Base-by-base conservation (phyloP, 2,888 invertebrate genomes). In the Nowickia ferox region DNA sequence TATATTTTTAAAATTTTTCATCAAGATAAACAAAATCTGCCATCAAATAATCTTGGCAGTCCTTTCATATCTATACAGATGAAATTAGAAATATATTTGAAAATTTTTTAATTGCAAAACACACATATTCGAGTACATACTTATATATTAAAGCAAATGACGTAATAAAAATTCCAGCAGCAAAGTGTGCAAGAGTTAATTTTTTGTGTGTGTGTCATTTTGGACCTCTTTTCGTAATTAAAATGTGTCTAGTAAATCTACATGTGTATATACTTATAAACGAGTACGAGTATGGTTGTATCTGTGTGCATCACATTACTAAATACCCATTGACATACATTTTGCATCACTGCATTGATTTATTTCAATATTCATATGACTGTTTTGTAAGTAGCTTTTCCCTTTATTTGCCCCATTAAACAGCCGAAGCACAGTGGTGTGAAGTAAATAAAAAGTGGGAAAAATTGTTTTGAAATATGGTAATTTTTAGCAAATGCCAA, bases 311-410 rank as follows among this genome's bases (percentile, higher is more conserved):
- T 57, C 68, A 4, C 5, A 40, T 61, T 63, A 42, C 22, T 63
- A 63, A 75, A 61, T 51, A 69, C 11, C 19, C 69, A 69, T 59
- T 59, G 74, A 75, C 74, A 63, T 6, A 75, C 51, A 51, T 75
- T 74, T 51, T 63, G 63, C 61, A 42, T 63, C 63, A 53, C 63
- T 42, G 51, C 63, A 75, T 22, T 44, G n/a, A 74, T 63, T 63
- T 11, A 74, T 51, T 75, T 53, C 19, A 40, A 63, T 75, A 40
- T 51, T 51, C n/a, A 40, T 51, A 51, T 51, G 63, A 2, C 13
- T 19, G 6, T 22, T 46, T 66, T 46, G 1, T 57, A 30, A 11
- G 19, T 13, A 30, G 30, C 17, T 4, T 38, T 46, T 46, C 11
- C 15, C 55, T 38, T 22, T n/a, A 42, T 53, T 17, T 51, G 22